Percentiles rank a stretch among this genome's conserved stretches.
These are phyloP conservation scores for Drosophila kurseongensis DNA, from an alignment of 1,140 invertebrate genomes.

Conservation along the genomic window DNA sequence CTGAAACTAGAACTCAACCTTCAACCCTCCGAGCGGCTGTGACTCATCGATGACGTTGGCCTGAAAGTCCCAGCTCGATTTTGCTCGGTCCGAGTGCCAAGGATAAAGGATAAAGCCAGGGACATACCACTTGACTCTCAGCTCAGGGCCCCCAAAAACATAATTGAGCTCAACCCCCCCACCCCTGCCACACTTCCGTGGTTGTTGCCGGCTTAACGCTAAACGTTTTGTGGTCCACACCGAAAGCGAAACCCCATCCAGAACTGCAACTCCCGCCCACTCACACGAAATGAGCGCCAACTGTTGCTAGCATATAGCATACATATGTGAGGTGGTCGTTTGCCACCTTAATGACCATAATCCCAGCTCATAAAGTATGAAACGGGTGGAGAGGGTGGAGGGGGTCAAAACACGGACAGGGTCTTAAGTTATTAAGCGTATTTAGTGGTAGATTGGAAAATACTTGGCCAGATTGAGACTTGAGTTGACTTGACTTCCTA, in stretches of 20 bases:
- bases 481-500: background rate
- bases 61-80: background rate
- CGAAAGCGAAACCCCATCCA: background rate
- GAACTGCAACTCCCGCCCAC: conserved; percentile 2
- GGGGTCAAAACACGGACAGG: conserved; percentile 1
- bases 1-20: background rate
- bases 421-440: conserved; percentile 44
- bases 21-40: conserved; percentile 19
- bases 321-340: conserved; percentile 3
- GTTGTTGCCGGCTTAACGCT: conserved; percentile 48
- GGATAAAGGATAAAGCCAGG: conserved; percentile 5
- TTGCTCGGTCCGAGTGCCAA: background rate
- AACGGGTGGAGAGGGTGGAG: conserved; percentile 6
- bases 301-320: conserved; percentile 39
- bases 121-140: conserved; percentile 25
- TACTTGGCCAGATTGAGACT: conserved; percentile 34
- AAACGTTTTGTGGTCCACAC: conserved; percentile 62
- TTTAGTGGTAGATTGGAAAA: conserved; percentile 45
- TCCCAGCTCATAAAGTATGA: conserved; percentile 71
- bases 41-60: conserved; percentile 41
- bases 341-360: conserved; percentile 68
- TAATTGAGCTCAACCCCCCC: conserved; percentile 47
- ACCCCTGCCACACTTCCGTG: background rate
- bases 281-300: conserved; percentile 33
- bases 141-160: conserved; percentile 12